phyloP scores from a whole-genome alignment of 2,888 invertebrate genomes.

The Tholera decimalis region DNA sequence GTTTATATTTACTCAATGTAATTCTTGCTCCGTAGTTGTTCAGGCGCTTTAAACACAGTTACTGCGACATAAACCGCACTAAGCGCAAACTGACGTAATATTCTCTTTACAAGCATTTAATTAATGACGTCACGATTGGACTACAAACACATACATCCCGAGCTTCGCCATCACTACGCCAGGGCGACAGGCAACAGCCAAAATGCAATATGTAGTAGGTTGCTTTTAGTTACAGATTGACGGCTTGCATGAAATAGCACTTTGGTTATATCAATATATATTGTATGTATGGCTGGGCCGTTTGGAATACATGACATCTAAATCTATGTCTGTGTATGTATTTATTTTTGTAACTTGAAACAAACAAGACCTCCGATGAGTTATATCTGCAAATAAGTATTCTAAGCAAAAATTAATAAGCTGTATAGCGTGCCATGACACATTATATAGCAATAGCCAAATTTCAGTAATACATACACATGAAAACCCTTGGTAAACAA shows the following conservation, averaged over 20 bases:
- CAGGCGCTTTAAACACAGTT: background rate
- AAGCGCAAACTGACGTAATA: slow-evolving; percentile 30
- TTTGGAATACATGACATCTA: slow-evolving; percentile 9
- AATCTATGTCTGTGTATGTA: slow-evolving; percentile 1
- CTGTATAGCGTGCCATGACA: no score
- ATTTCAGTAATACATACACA: background rate
- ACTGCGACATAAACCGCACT: slow-evolving; percentile 3
- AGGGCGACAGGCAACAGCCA: slow-evolving; percentile 21
- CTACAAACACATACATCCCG: slow-evolving; percentile 26
- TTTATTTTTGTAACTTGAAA: background rate
- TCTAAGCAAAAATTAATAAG: background rate
- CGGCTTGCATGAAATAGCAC: slow-evolving; percentile 54
- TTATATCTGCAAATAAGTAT: background rate
- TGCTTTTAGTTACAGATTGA: slow-evolving; percentile 47
- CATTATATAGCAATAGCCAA: no score
- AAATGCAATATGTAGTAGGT: slow-evolving; percentile 52
- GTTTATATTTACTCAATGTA: background rate
- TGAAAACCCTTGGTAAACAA: slow-evolving; percentile 3
- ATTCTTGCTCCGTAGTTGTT: background rate
- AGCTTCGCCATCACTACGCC: slow-evolving; percentile 42
- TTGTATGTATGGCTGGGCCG: background rate
- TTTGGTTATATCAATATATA: slow-evolving; percentile 28
- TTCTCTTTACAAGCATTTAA: slow-evolving; percentile 44
- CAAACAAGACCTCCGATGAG: background rate
- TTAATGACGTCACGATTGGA: slow-evolving; percentile 37